Base-by-base conservation (phyloP, 2,113 vertebrate genomes). In the Calidris pygmaea region DNA sequence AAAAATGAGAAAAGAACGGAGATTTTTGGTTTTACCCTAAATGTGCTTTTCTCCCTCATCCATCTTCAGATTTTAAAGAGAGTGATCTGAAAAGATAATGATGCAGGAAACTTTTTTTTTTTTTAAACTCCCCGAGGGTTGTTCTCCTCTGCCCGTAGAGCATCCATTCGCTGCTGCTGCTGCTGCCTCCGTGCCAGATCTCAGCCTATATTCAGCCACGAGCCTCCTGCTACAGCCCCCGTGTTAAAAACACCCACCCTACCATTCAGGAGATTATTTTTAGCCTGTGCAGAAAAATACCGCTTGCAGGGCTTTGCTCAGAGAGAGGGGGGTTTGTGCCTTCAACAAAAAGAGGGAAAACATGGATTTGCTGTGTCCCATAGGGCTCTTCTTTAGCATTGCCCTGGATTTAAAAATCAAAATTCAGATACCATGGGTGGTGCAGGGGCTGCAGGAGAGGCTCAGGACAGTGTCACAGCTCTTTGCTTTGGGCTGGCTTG, bases 321-420 rank as follows among this genome's bases (percentile, higher is more conserved):
- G 47, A 39, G 50, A 66, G 67, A 39, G 50, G 37, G 27, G 27
- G 73, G 19, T 67, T 66, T 27, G 30, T 62, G 26, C 47, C 12
- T 78, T 85, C 77, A 75, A 2, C 29, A 71, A 23, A 39, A 74
- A 79, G 78, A 50, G n/a, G 19, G 60, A 66, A 59, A 72, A 23
- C 10, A 4, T 0, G 0, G 48, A n/a, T 82, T 24, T 1, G 1
- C 24, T 53, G 43, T 15, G 4, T 59, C 55, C 32, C 3, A 0
- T 39, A 6, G 1, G 3, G 68, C 43, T 76, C 4, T 6, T 88
- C 16, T 56, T 56, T 7, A 29, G 60, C 60, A 12, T 39, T 32
- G 37, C 22, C 30, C 35, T 50, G 56, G 10, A 56, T 84, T 70
- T 70, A n/a, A 62, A 55, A 53, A 4, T 43, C 26, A 27, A 62